Evolutionary conservation across 2,888 invertebrate genomes (phyloP).

Genomic region (Drosophila setosimentum): DNA sequence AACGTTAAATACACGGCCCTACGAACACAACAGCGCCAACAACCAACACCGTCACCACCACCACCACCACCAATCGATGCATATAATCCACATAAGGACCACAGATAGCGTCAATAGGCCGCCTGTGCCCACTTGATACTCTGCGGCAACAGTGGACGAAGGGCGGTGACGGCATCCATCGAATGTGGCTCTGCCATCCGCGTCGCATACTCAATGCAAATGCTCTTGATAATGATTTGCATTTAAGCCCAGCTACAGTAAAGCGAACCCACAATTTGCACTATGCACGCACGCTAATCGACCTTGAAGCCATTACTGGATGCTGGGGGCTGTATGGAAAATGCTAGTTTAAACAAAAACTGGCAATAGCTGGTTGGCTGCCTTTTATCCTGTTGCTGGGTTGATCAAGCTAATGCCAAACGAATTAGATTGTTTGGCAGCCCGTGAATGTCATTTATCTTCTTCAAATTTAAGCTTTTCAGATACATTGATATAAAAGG

Average conservation of each 20-base stretch:
- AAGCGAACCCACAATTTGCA: conserved; percentile 23
- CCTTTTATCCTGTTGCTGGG: conserved; percentile 9
- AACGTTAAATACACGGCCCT: conserved; percentile 1
- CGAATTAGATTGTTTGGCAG: conserved; percentile 59
- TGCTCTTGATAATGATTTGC: conserved; percentile 75
- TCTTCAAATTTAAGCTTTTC: conserved; percentile 63
- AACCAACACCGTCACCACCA: neutral
- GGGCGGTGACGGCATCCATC: conserved; percentile 19
- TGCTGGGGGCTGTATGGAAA: neutral
- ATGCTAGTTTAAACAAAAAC: conserved; percentile 31
- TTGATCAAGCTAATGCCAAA: conserved; percentile 62
- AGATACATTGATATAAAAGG: conserved; percentile 46
- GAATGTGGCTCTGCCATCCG: conserved; percentile 27
- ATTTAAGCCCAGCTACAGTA: conserved; percentile 53
- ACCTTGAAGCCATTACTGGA: neutral
- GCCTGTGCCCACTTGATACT: conserved; percentile 33
- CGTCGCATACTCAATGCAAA: conserved; percentile 57
- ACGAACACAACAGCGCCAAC: neutral
- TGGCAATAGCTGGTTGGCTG: conserved; percentile 20
- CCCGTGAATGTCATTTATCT: conserved; percentile 67
- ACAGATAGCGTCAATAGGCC: conserved; percentile 52
- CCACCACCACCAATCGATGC: neutral
- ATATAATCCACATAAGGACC: conserved; percentile 39
- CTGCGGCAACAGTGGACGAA: conserved; percentile 33
- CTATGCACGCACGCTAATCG: conserved; percentile 19